Conservation (phyloP, 1,140 invertebrate species). For the Cryptotermes secundus region DNA sequence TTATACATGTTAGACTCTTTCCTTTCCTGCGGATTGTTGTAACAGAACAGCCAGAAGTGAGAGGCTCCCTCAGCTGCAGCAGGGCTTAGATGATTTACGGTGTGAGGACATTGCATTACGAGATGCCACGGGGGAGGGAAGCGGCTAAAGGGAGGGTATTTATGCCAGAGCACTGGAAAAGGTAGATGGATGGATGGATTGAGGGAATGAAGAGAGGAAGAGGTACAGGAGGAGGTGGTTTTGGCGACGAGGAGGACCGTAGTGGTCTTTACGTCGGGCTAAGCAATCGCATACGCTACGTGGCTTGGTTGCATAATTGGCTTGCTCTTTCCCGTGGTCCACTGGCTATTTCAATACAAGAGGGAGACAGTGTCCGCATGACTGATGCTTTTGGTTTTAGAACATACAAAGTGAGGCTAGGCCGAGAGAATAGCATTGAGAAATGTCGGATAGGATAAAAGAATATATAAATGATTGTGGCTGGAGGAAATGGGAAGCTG, state of each 20-base stretch:
- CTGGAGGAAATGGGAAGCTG: no score
- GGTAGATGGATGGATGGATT: neutral
- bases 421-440: neutral
- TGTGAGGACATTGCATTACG: conserved; percentile 11
- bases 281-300: conserved; percentile 5
- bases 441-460: neutral
- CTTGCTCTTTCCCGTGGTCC: conserved; percentile 12
- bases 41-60: neutral
- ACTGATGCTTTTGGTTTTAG: conserved; percentile 7
- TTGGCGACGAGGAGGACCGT: neutral
- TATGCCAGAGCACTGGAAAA: neutral
- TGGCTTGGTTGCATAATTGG: neutral
- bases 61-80: neutral
- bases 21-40: neutral
- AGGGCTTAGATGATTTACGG: conserved; percentile 15
- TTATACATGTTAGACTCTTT: no score
- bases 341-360: conserved; percentile 14
- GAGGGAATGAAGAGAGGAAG: neutral
- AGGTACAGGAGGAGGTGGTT: neutral
- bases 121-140: neutral
- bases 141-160: neutral
- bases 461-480: neutral
- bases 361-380: neutral
- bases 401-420: neutral
- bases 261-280: neutral